These are phyloP conservation scores for Cichladusa arquata DNA, from an alignment of 2,113 vertebrate genomes.

Conservation along the genomic window DNA sequence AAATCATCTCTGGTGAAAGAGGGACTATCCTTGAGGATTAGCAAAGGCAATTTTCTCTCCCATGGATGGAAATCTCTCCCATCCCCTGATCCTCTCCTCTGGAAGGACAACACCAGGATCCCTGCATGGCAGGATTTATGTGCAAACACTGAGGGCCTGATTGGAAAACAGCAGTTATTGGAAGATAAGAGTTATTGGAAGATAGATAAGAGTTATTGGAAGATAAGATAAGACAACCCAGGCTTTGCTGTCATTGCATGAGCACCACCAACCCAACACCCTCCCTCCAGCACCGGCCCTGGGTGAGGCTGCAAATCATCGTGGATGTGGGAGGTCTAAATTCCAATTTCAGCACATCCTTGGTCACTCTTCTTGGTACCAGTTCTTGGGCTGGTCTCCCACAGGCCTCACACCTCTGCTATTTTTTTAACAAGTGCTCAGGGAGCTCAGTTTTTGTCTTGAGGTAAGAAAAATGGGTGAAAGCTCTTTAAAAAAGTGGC, in stretches of 20 bases:
- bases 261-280: background rate
- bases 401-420: fast-evolving
- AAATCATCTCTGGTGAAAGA: background rate
- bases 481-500: background rate
- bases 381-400: background rate
- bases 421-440: background rate
- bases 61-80: background rate
- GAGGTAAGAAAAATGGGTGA: background rate
- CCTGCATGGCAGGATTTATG: background rate
- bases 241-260: background rate
- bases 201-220: background rate
- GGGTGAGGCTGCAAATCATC: background rate
- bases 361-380: background rate
- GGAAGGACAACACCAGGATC: background rate
- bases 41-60: no score
- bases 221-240: no score
- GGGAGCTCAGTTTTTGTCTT: background rate
- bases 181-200: background rate
- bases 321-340: background rate
- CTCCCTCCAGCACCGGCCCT: background rate
- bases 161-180: background rate
- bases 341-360: background rate
- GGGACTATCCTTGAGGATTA: background rate
- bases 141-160: background rate
- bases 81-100: background rate